Conservation (phyloP, 2,797 vertebrate species). For the Babyrousa celebensis region DNA sequence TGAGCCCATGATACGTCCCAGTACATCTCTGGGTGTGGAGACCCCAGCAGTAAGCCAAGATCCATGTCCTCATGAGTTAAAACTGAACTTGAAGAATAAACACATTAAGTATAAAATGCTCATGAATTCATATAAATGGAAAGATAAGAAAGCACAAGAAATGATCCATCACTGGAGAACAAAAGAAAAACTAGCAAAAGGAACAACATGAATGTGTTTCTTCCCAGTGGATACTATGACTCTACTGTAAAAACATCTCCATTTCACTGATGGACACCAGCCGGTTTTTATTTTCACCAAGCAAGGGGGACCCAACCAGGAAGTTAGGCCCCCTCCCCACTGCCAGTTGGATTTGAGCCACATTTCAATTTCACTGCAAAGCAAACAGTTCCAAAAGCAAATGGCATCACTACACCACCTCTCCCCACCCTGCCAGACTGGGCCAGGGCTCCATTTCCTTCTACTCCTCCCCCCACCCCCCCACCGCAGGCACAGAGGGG, state of each 20-base stretch:
- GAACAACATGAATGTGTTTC: neutral
- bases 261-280: neutral
- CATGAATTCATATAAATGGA: neutral
- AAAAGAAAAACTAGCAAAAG: conserved; percentile 18
- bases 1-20: neutral
- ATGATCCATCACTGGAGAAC: neutral
- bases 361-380: neutral
- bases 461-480: neutral
- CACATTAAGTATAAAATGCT: neutral
- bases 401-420: neutral
- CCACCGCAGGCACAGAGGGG: neutral
- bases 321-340: neutral
- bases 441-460: neutral
- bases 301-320: neutral
- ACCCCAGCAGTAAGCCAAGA: neutral
- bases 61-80: neutral
- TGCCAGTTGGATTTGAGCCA: neutral
- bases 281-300: neutral
- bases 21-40: neutral
- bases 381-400: neutral
- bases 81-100: conserved; percentile 28
- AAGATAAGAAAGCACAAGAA: neutral
- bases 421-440: neutral
- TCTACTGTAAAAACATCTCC: neutral
- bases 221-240: neutral